Evolutionary conservation across 2,113 vertebrate species (phyloP).

Genomic region (Chionis minor): DNA sequence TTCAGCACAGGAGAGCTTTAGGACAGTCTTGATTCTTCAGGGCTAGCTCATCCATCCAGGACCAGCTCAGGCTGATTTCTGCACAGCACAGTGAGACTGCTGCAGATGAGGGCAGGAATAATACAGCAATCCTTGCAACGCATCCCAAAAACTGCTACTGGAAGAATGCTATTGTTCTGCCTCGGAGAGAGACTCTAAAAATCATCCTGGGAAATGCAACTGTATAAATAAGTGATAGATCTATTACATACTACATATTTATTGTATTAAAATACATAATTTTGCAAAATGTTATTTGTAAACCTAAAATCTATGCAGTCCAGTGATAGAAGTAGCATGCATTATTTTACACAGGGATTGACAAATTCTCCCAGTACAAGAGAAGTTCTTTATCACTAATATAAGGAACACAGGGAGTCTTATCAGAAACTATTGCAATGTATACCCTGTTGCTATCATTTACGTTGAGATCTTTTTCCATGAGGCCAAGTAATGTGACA

Average conservation of each 20-base stretch:
- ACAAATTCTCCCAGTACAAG: neutral
- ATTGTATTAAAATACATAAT: neutral
- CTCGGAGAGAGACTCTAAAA: neutral
- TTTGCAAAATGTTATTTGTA: neutral
- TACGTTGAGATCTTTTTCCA: neutral
- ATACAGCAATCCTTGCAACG: neutral
- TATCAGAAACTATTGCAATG: neutral
- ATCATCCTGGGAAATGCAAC: neutral
- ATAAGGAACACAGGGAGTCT: neutral
- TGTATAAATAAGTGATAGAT: neutral
- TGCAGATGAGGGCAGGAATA: neutral
- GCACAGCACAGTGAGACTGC: neutral
- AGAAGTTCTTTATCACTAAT: neutral
- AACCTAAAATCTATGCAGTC: neutral
- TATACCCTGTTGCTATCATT: neutral
- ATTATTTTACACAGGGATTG: neutral
- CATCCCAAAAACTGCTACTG: neutral
- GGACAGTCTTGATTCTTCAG: neutral
- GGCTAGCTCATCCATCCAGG: neutral
- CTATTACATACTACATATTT: neutral
- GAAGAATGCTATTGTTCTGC: neutral
- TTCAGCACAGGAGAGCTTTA: neutral
- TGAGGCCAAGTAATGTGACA: neutral
- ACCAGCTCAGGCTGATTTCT: neutral
- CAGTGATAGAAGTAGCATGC: neutral